These are phyloP conservation scores for Scotopteryx bipunctaria DNA, from an alignment of 2,888 invertebrate genomes.

Conservation along the genomic window DNA sequence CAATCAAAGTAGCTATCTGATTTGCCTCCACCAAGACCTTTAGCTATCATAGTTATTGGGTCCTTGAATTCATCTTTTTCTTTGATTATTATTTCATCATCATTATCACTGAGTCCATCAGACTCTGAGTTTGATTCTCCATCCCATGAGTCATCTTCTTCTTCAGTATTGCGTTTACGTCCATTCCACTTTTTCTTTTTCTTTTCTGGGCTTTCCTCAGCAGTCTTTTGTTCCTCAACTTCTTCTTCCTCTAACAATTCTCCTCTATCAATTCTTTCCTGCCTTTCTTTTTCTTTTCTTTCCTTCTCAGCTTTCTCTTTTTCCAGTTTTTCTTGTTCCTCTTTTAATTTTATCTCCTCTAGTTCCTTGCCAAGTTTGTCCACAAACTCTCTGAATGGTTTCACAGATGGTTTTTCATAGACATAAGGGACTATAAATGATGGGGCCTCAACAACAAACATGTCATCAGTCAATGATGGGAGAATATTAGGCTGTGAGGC, in stretches of 20 bases:
- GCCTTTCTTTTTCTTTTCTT: conserved; percentile 70
- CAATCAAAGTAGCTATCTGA: conserved; percentile 92
- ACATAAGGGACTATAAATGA: conserved; percentile 97
- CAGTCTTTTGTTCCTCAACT: conserved; percentile 49
- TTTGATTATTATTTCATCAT: conserved; percentile 80
- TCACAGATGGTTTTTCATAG: conserved; percentile 94
- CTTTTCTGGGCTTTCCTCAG: conserved; percentile 64
- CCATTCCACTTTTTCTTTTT: conserved; percentile 38
- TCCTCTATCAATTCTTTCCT: conserved; percentile 64
- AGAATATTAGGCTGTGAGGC: conserved; percentile 80
- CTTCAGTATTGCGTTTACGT: conserved; percentile 66
- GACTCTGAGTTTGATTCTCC: conserved; percentile 81
- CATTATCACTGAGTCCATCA: conserved; percentile 74
- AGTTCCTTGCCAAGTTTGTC: conserved; percentile 86
- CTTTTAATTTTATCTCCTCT: conserved; percentile 73
- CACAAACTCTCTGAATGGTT: conserved; percentile 90
- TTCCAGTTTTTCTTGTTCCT: conserved; percentile 63
- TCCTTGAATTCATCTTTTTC: conserved; percentile 82
- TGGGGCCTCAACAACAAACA: conserved; percentile 96
- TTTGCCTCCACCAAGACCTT: conserved; percentile 75
- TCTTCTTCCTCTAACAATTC: conserved; percentile 45
- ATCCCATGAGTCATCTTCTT: conserved; percentile 85
- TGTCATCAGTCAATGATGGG: conserved; percentile 94
- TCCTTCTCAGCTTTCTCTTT: conserved; percentile 64
- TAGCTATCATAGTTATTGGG: conserved; percentile 67